These are phyloP conservation scores for Melanotus villosus DNA, from an alignment of 2,888 invertebrate genomes.

Conservation along the genomic window DNA sequence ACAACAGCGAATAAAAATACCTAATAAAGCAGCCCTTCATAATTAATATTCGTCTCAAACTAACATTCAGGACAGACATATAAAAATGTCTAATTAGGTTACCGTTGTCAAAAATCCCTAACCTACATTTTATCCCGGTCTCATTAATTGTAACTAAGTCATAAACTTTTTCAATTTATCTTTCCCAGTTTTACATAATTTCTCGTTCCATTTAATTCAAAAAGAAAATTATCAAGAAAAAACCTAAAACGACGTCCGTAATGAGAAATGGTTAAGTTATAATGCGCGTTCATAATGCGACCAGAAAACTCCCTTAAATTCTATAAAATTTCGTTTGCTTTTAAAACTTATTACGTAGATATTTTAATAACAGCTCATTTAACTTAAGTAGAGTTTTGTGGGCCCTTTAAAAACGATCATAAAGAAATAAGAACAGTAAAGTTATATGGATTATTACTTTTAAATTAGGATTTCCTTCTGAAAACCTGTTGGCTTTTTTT, in stretches of 20 bases:
- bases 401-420: too few relatives aligned
- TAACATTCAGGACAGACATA: too few relatives aligned
- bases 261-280: conserved; percentile 22
- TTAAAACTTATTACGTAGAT: not conserved
- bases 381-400: too few relatives aligned
- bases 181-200: conserved; percentile 27
- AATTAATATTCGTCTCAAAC: too few relatives aligned
- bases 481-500: too few relatives aligned
- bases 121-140: conserved; percentile 17
- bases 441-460: too few relatives aligned
- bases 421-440: too few relatives aligned
- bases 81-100: too few relatives aligned
- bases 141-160: conserved; percentile 27
- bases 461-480: too few relatives aligned
- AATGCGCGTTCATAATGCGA: conserved; percentile 2
- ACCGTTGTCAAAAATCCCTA: conserved; percentile 8
- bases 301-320: not conserved
- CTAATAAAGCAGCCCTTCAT: too few relatives aligned
- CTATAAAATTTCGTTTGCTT: conserved; percentile 10
- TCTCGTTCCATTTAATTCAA: conserved; percentile 24
- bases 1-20: too few relatives aligned
- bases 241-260: conserved; percentile 19
- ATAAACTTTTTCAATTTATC: conserved; percentile 30
- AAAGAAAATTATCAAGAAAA: conserved; percentile 19
- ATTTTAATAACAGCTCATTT: not conserved